Base-by-base conservation (phyloP, 2,113 vertebrate species). In the Festucalex cinctus region DNA sequence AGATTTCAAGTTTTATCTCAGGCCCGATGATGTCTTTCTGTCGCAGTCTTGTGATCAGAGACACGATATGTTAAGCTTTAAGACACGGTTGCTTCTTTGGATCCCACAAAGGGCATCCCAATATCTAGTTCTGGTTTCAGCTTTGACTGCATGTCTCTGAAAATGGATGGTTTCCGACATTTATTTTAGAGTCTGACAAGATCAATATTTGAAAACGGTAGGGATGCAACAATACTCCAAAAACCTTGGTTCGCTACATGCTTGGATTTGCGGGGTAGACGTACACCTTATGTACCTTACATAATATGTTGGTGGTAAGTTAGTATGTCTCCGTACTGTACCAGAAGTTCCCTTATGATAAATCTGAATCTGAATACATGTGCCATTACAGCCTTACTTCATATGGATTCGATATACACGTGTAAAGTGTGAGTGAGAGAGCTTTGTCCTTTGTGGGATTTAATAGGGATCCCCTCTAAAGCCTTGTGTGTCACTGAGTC, bases 391-490 rank as follows among this genome's bases (percentile, higher is more conserved):
- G 16, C 24, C 54, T 13, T 60, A 1, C n/a, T 48, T 19, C 28
- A 20, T 49, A 19, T 32, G 37, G 54, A 69, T 59, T 61, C 59
- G 43, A 35, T 43, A 53, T 53, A 22, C 43, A 43, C 58, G 8
- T 65, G 53, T 32, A 2, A 32, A 9, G 39, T 70, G 64, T 66
- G 19, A 60, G 12, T 62, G 28, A 65, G 70, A 64, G 41, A n/a
- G 26, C 6, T 8, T 46, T 44, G 10, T 13, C 49, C 69, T 76
- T 76, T 81, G 71, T 71, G 64, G 51, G 64, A 78, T 70, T 85
- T 85, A 66, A 79, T 74, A 68, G 70, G 12, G 74, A 81, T 83
- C 72, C 68, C 74, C 77, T 26, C 5, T 75, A 90, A 92, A 86
- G 84, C 85, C 85, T 82, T 71, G 73, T 84, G 77, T 77, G 72